Evolutionary conservation across 2,113 vertebrate genomes (phyloP), one percentile per base, ranked within the genome.

Genomic region (Tylochromis polylepis): DNA sequence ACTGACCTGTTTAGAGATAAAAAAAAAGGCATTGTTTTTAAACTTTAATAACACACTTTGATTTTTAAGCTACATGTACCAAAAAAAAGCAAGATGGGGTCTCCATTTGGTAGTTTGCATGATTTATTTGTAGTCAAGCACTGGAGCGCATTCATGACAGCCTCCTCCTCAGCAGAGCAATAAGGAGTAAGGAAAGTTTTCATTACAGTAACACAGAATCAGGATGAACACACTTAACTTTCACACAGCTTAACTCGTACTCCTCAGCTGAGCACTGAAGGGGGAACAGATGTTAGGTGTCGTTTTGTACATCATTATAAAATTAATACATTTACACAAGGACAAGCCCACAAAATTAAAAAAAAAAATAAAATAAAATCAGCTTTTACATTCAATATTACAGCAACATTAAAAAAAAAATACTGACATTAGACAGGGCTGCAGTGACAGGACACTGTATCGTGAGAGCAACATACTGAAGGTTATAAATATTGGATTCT

Each of bases 91-190:
- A 46, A 53, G 34, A 81, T 34, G n/a, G 36, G 18, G 57, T 81
- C 59, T 70, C 10, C 29, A 70, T 91, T 91, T 92, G 89, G 88
- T 93, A 88, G 43, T 79, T 85, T 81, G 85, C 75, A 89, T 85
- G 78, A 89, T 96, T 96, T 95, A 96, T 96, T 96, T 78, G 87
- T 89, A 91, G 87, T 88, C 91, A 89, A 93, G 86, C 93, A 91
- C 86, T 89, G 89, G 79, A 92, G 92, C 90, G 82, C 56, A 84
- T 90, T 89, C 57, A 78, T 78, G 11, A 67, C 88, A 91, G 87
- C 88, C 87, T 88, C 86, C 65, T 91, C 87, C 70, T 94, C 92
- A 51, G 49, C 94, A 94, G 94, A 94, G 94, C 94, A 93, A 92
- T 89, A 85, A 87, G 67, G 62, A 92, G 41, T 9, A 49, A 43